Evolutionary conservation across 2,888 invertebrate species (phyloP).

Genomic region (Phytoseiulus persimilis): DNA sequence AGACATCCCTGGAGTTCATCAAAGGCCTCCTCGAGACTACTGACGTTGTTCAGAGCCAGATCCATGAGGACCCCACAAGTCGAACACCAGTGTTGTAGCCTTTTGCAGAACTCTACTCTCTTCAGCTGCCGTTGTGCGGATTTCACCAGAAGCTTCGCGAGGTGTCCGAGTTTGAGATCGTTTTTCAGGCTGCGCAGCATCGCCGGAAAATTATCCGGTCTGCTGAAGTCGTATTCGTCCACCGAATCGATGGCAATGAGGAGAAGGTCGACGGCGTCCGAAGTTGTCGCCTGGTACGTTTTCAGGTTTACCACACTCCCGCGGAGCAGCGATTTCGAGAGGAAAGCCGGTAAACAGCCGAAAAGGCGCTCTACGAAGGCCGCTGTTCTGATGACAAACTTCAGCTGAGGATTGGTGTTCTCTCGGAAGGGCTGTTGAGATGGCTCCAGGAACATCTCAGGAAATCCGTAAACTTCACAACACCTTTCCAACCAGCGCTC

Average conservation of each 20-base stretch:
- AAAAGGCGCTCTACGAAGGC: not conserved
- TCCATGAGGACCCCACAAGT: not conserved
- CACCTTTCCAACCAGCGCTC: not conserved
- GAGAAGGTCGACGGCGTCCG: slow-evolving; percentile 14
- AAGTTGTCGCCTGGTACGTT: not conserved
- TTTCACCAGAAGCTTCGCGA: not conserved
- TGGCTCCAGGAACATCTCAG: not conserved
- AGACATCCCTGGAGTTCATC: not conserved
- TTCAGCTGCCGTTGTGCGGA: not conserved
- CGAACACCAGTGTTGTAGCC: slow-evolving; percentile 18
- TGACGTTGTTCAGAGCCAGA: not conserved
- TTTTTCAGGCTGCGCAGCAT: not conserved
- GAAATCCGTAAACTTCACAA: not conserved
- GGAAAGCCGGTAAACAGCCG: not conserved
- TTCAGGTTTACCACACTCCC: not conserved
- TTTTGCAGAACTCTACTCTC: not conserved
- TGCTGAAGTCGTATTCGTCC: not conserved
- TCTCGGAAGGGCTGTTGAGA: not conserved
- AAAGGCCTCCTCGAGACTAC: not conserved
- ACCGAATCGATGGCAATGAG: not conserved
- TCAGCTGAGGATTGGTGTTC: not conserved
- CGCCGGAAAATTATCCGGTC: not conserved
- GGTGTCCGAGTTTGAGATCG: slow-evolving; percentile 11
- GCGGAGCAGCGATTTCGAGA: not conserved
- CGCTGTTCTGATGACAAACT: not conserved